phyloP scores from a whole-genome alignment of 2,888 invertebrate species.

The Melolontha melolontha region DNA sequence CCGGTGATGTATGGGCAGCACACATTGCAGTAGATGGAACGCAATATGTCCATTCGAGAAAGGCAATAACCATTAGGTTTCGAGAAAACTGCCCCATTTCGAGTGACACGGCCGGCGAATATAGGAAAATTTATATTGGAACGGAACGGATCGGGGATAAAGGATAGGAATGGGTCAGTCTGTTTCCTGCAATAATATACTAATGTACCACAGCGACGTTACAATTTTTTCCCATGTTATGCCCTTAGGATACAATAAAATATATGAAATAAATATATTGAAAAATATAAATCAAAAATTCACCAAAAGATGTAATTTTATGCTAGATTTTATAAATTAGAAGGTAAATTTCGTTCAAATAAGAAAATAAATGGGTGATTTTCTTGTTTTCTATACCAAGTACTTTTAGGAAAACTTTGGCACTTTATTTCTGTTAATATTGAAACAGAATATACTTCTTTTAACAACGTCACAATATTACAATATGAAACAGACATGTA shows the following conservation, averaged over 20 bases:
- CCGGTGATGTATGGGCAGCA: constrained; percentile 70
- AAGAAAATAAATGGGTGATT: too few species aligned
- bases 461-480: too few species aligned
- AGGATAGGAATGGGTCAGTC: constrained; percentile 37
- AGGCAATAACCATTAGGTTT: constrained; percentile 74
- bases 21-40: constrained; percentile 72
- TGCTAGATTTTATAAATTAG: too few species aligned
- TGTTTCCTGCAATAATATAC: constrained; percentile 11
- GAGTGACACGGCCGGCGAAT: constrained; percentile 72
- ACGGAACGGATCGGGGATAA: constrained; percentile 45
- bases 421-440: too few species aligned
- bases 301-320: too few species aligned
- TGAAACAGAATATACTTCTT: too few species aligned
- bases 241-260: constrained; percentile 4
- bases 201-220: not conserved
- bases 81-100: constrained; percentile 73
- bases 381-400: too few species aligned
- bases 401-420: too few species aligned
- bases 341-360: too few species aligned
- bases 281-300: too few species aligned
- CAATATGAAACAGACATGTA: too few species aligned
- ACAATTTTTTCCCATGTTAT: constrained; percentile 15
- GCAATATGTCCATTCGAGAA: constrained; percentile 72
- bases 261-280: not conserved
- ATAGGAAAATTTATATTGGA: constrained; percentile 71